Evolutionary conservation across 2,113 vertebrate genomes (phyloP), one percentile per base, ranked within the genome.

Genomic region (Verasper variegatus): DNA sequence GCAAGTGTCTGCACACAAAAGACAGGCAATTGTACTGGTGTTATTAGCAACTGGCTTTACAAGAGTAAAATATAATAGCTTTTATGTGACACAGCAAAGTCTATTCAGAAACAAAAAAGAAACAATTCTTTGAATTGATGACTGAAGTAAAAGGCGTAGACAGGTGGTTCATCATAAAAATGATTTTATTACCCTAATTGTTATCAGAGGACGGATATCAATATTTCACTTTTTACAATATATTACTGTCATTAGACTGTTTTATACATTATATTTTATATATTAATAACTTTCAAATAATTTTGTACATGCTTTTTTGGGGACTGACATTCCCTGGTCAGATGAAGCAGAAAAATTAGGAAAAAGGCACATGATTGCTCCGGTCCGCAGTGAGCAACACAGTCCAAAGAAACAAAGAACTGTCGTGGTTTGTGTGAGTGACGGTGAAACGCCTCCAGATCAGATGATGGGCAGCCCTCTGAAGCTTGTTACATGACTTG

Each of bases 361-460:
- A 79, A 91, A 93, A 94, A 94, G 94, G 94, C 94, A 94, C 94
- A 89, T 78, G 87, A 92, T 92, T 89, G 89, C 91, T 92, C 89
- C 70, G 63, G 56, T 87, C 59, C 75, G 65, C 83, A 69, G 89
- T 68, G 89, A 93, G 92, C 91, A 87, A 91, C 82, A 68, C 81
- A 84, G 87, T 91, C 86, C 78, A 89, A 88, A 91, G 81, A 87
- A 88, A 86, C 67, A 85, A 85, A 82, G 76, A 86, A 59, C 26
- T 40, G 61, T 70, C 11, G 76, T 59, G 47, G 76, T 85, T 78
- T 83, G 73, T 74, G 81, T 80, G 81, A 84, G 77, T 69, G 79
- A 27, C 71, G 71, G 66, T 77, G 67, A 78, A 83, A 82, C 31
- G 21, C 52, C 58, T 83, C 68, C 77, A 18, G 14, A 40, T 77